These are phyloP conservation scores for Brachypodius melanocephalos DNA, from an alignment of 2,113 vertebrate species.

Conservation along the genomic window DNA sequence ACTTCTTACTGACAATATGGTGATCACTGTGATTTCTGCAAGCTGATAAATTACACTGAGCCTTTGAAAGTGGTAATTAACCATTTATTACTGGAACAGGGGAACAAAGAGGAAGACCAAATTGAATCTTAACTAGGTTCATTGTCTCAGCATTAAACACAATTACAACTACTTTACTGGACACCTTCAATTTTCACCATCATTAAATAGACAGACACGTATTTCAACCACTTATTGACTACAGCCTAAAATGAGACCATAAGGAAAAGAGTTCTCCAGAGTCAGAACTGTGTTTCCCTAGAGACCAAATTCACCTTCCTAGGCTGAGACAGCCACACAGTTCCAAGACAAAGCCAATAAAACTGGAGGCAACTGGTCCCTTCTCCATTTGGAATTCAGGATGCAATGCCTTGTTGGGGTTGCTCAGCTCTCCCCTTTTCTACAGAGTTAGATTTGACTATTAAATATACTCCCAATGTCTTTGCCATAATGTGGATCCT, in stretches of 20 bases:
- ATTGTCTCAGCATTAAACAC: constrained; percentile 18
- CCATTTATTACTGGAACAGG: not conserved
- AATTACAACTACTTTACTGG: not conserved
- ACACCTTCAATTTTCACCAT: constrained; percentile 29
- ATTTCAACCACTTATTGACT: constrained; percentile 4
- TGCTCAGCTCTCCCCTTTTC: not conserved
- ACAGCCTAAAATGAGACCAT: not conserved
- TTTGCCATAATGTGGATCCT: not conserved
- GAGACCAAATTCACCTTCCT: not conserved
- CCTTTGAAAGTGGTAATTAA: constrained; percentile 13
- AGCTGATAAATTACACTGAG: not conserved
- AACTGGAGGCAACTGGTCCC: not conserved
- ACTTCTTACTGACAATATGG: not conserved
- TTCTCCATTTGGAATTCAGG: not conserved
- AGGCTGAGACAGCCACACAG: not conserved
- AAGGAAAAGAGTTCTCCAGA: not conserved
- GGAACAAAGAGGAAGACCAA: constrained; percentile 1
- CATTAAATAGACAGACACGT: not conserved
- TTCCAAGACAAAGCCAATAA: not conserved
- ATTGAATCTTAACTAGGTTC: constrained; percentile 26
- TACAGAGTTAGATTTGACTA: not conserved
- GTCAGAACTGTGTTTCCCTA: not conserved
- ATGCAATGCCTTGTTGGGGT: not conserved
- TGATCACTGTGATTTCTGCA: not conserved
- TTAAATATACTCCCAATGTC: not conserved